Evolutionary conservation across 1,140 invertebrate species (phyloP), one percentile per base, ranked within the genome.

Genomic region (Diorhabda sublineata): DNA sequence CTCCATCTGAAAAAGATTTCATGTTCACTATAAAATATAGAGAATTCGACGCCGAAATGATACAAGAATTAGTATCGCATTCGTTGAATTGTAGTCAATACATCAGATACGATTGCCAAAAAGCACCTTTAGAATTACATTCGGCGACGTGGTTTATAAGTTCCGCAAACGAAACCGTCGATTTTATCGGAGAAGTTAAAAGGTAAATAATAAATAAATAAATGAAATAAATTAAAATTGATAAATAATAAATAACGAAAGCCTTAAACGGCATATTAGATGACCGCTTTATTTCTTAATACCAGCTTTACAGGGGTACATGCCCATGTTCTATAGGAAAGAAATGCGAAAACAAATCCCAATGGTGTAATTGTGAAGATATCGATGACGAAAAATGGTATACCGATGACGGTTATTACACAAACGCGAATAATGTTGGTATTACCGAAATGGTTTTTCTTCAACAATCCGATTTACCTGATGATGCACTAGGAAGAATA

Each of bases 81-180:
- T 97, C 95, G 0, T 84, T 94, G 52, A 91, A 92, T 77, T 98
- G 95, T 77, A 90, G 90, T 66, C 95, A 97, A 79, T 90, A 93
- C 73, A 90, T 97, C 42, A 93, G 93, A 76, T 98, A 96, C 77
- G 92, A 96, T 71, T 98, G 95, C 75, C 91, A 91, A 75, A 92
- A 92, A 81, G 92, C 93, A 5, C 93, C 92, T 9, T 81, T 96
- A 62, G 92, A 95, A 69, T 82, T 97, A 26, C 92, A 95, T 75
- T 92, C 91, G 56, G 90, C 92, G 8, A 96, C 95, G 0, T 97
- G 94, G 93, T 95, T 98, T 78, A 87, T 89, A 67, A 92, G 91
- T 56, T 94, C 91, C 3, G 86, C 87, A 66, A 87, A 91, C 83
- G 81, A 87, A 45, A 91, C 90, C 58, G 90, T 95, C 2, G 92